These are phyloP conservation scores for Trichosurus vulpecula DNA, from an alignment of 2,797 vertebrate species.

Conservation along the genomic window DNA sequence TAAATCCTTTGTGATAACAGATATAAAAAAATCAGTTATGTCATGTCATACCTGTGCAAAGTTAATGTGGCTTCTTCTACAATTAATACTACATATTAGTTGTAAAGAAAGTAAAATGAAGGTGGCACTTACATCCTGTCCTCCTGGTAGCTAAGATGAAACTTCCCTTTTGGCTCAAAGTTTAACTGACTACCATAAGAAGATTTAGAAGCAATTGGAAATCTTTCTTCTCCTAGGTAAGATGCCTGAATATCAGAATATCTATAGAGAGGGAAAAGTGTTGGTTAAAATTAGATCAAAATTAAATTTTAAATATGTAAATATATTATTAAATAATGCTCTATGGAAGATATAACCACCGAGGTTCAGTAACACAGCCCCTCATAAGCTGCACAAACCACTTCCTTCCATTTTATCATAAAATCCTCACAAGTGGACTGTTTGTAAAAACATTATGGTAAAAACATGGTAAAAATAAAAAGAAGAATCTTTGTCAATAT, in stretches of 20 bases:
- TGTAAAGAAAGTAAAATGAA: background rate
- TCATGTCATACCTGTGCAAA: background rate
- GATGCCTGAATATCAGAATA: slow-evolving; percentile 86
- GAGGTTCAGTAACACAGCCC: background rate
- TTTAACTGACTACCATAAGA: slow-evolving; percentile 73
- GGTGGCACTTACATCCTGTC: slow-evolving; percentile 90
- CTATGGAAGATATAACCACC: background rate
- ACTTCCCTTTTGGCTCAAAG: slow-evolving; percentile 82
- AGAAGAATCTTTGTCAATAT: background rate
- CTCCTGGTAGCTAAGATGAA: slow-evolving; percentile 88
- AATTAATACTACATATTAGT: background rate
- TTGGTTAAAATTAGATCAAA: background rate
- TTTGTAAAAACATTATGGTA: background rate
- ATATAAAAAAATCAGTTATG: background rate
- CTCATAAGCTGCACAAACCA: background rate
- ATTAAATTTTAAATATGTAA: background rate
- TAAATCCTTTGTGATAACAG: slow-evolving; percentile 21
- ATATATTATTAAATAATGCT: background rate
- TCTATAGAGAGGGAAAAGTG: slow-evolving; percentile 80
- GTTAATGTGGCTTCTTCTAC: background rate
- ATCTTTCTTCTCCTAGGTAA: slow-evolving; percentile 87
- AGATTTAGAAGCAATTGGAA: slow-evolving; percentile 72
- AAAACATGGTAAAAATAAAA: slow-evolving; percentile 37
- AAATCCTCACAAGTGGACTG: background rate
- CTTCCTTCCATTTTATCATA: background rate